Evolutionary conservation across 2,113 vertebrate species (phyloP), one percentile per base, ranked within the genome.

Genomic region (Microcebus murinus): DNA sequence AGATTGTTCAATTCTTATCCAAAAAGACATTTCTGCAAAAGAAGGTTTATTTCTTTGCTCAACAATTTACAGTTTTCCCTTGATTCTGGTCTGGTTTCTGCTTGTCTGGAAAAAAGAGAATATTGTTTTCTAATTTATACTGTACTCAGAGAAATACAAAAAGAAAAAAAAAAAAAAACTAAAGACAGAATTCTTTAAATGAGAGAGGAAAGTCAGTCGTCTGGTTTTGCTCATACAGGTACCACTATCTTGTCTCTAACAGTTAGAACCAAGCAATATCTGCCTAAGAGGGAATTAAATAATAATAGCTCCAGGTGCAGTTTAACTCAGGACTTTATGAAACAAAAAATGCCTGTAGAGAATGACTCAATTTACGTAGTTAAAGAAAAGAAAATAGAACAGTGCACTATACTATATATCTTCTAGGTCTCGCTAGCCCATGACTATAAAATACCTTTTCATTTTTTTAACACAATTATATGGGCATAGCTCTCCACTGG

Each of bases 1-100:
- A 96, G 29, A 96, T 31, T 36, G 17, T 63, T 94, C 61, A 86
- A 1, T 95, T 95, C 45, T 93, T 57, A 21, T 57, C 7, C 31
- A 84, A 90, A 86, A 91, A 79, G 81, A 34, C 10, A 68, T 79
- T 80, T 92, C 42, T 45, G 21, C 39, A 92, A 96, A 4, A 15
- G 3, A 94, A 84, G 8, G 4, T 29, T 85, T 59, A 59, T 90
- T 96, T 82, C 23, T 76, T 31, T 52, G 45, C 45, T 91, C 63
- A 88, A 74, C 17, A 87, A 42, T 77, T 39, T 65, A 59, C 27
- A n/a, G 13, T 45, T 45, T 82, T 73, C 25, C 4, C 21, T 93
- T 96, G 86, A 74, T 74, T 94, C 12, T 45, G 0, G 17, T 84
- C 29, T 94, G 29, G 29, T 57, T 93, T 45, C 95, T 86, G 20